Conservation (phyloP, 2,113 vertebrate genomes). For the Gambusia affinis region DNA sequence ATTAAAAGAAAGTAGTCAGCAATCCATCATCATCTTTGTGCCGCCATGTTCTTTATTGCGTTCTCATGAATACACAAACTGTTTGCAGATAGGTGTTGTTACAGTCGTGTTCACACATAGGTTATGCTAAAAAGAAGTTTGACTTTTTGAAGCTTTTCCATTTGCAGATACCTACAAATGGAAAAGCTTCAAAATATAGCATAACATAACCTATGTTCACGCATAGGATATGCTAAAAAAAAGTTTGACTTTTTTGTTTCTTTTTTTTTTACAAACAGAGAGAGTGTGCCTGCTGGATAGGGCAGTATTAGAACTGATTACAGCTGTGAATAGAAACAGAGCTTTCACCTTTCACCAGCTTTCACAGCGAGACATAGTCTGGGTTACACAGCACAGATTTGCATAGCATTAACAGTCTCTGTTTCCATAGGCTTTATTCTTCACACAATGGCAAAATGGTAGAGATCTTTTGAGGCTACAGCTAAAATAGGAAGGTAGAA, state of each 20-base stretch:
- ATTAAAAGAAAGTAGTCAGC: conserved; percentile 64
- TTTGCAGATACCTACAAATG: too few relatives aligned
- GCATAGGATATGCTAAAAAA: too few relatives aligned
- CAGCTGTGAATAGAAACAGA: conserved; percentile 54
- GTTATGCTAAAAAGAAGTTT: not conserved
- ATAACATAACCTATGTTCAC: too few relatives aligned
- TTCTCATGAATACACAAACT: not conserved
- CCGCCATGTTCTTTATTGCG: conserved; percentile 15
- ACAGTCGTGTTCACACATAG: not conserved
- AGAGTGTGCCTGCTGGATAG: conserved; percentile 40
- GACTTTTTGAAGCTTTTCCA: too few relatives aligned
- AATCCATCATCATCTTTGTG: conserved; percentile 67
- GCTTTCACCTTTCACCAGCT: conserved; percentile 49
- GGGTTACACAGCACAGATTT: conserved; percentile 67
- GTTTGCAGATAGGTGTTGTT: not conserved
- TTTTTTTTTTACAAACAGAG: conserved; percentile 23
- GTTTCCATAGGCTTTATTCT: conserved; percentile 49
- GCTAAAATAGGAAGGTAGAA: conserved; percentile 30
- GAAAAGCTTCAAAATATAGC: not conserved
- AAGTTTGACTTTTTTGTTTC: too few relatives aligned
- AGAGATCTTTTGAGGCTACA: conserved; percentile 45
- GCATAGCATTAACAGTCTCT: conserved; percentile 59
- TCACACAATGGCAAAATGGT: conserved; percentile 36
- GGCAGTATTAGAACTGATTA: conserved; percentile 60
- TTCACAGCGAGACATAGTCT: conserved; percentile 40